Base-by-base conservation (phyloP, 2,888 invertebrate genomes). In the Drosophila fungiperda region DNA sequence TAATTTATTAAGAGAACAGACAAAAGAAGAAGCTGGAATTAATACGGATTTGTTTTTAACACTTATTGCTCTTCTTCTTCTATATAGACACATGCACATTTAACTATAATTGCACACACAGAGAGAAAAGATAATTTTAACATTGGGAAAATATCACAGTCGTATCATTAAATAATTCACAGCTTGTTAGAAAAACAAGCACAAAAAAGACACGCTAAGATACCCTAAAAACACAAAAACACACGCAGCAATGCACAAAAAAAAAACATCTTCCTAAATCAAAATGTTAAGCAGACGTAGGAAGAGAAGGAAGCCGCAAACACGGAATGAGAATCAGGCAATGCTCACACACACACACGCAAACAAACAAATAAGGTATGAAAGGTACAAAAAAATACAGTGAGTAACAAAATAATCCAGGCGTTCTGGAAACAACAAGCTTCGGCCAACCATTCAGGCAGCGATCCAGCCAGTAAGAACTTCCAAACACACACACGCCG, bases 151-250 rank as follows among this genome's bases (percentile, higher is more conserved):
- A 68, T 66, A 60, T 67, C 65, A 61, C 57, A 54, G 60, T 68
- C 68, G 42, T 74, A 63, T 67, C 66, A 81, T 80, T 80, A 81
- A 74, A 81, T 73, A 81, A 70, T 78, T 78, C 69, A 72, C 78
- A 75, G 82, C 75, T 80, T 71, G 81, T 81, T 78, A 72, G 65
- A 63, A 71, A 73, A 66, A 49, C 59, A 71, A 66, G 68, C 70
- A 61, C 58, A 73, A 59, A 72, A 66, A 58, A n/a, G 20, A 33
- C 23, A 45, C 49, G 61, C 62, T 57, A 60, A 72, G 68, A 63
- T 40, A 69, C 33, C 36, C 50, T 48, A 57, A 70, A 72, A 63
- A 52, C 49, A 65, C 20, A 53, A 26, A 60, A 58, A 36, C 53
- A 61, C 36, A 60, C 53, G 57, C 35, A 55, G 29, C n/a, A 54